These are phyloP conservation scores for Sesia apiformis DNA, from an alignment of 2,888 invertebrate species.

Conservation along the genomic window DNA sequence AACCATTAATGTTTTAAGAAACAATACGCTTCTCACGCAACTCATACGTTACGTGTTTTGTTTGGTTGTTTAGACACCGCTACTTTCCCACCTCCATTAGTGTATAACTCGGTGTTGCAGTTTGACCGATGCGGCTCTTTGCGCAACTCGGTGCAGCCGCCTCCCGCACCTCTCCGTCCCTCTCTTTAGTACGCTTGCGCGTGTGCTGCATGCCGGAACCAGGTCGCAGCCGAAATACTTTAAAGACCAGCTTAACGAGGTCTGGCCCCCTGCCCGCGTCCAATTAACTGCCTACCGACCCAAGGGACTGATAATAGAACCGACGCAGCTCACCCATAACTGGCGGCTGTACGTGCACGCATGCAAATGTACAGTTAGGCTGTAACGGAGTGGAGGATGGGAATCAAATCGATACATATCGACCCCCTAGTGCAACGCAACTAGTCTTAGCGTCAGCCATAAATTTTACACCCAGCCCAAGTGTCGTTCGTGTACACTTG, in stretches of 20 bases:
- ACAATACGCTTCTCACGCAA: neutral
- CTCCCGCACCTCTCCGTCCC: conserved; percentile 24
- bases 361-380: conserved; percentile 72
- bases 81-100: neutral
- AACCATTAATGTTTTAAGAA: no score
- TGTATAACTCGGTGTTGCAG: conserved; percentile 26
- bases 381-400: conserved; percentile 45
- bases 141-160: conserved; percentile 69
- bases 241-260: conserved; percentile 32
- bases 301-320: conserved; percentile 22
- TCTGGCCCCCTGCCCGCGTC: conserved; percentile 32
- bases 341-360: conserved; percentile 60
- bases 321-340: conserved; percentile 26
- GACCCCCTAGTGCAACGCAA: conserved; percentile 12
- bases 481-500: no score
- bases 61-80: neutral
- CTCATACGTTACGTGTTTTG: neutral
- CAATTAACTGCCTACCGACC: conserved; percentile 7
- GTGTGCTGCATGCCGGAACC: conserved; percentile 69
- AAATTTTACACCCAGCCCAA: neutral
- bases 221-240: conserved; percentile 66
- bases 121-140: conserved; percentile 57
- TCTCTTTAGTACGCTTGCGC: conserved; percentile 58
- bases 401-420: conserved; percentile 60
- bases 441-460: neutral